Base-by-base conservation (phyloP, 64 coral and sea anemone species). In the Actinia equina region DNA sequence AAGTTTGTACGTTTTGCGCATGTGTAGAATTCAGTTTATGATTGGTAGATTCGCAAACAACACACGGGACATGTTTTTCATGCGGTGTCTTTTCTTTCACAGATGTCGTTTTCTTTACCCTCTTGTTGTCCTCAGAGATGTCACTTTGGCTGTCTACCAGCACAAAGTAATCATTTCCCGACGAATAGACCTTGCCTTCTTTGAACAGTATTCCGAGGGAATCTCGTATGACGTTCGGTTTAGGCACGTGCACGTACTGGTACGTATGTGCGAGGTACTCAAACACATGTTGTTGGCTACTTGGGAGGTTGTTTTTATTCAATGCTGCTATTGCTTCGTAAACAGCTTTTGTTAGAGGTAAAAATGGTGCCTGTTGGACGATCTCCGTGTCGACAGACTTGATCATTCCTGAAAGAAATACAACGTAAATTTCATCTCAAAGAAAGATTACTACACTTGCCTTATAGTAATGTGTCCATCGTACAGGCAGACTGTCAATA, bases 151-250 rank as follows among this genome's bases (percentile, higher is more conserved):
- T 88, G 57, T 91, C 49, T 14, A 63, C 67, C 22, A 76, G 82
- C 3, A 93, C 89, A 25, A 93, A 97, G 54, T 97, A 97, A 1
- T 87, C 91, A 43, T 88, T 93, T 16, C 88, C 91, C 3, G 88
- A 93, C 37, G 86, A 83, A 63, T 97, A 93, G 61, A 97, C 89
- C 51, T 76, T 88, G 12, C 91, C 78, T 44, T 97, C 94, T 71
- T 93, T 97, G 22, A 97, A 93, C 9, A 97, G 85, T 42, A 97
- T 92, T 87, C 94, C 94, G 41, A 97, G 88, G 45, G 91, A 97
- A 81, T 97, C 91, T 20, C 92, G 89, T 71, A 97, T 93, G 26
- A 97, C 86, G 17, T 97, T 84, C 22, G 92, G 64, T 71, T 92
- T 93, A 5, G 94, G 94, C 20, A 97, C 89, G 26, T 97, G 94